A percentile compares a stretch with the other conserved stretches of the same genome.
Evolutionary conservation across 2,797 vertebrate species (phyloP).

Genomic region (Scolopax bukidnonensis): DNA sequence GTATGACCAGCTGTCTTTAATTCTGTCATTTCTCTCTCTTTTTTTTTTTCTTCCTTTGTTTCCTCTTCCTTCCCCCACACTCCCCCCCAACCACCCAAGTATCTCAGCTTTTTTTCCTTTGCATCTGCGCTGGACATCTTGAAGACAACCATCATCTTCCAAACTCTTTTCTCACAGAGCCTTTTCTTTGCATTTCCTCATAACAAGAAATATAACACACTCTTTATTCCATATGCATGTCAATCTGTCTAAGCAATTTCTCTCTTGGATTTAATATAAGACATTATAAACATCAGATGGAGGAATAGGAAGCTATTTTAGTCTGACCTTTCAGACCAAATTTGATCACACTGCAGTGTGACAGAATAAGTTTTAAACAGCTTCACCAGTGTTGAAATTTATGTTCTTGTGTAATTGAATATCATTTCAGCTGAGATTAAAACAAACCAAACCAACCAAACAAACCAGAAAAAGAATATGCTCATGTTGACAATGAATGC

Average conservation of each 20-base stretch:
- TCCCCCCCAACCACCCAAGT: background rate
- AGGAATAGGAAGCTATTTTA: background rate
- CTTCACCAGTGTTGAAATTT: background rate
- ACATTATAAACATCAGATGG: background rate
- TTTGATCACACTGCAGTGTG: background rate
- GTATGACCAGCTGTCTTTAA: background rate
- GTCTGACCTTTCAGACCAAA: slow-evolving; percentile 8
- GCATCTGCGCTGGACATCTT: background rate
- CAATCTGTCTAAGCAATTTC: background rate
- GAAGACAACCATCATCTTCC: background rate
- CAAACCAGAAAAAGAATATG: background rate
- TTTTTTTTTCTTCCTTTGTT: background rate
- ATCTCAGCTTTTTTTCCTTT: background rate
- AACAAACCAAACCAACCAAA: background rate
- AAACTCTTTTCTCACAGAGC: background rate
- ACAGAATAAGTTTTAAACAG: slow-evolving; percentile 14
- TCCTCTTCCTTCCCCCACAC: no score
- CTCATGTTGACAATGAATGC: background rate
- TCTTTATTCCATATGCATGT: background rate
- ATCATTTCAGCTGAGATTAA: background rate
- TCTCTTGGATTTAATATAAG: background rate
- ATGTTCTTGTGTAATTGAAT: background rate
- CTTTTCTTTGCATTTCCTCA: background rate
- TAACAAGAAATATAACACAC: background rate
- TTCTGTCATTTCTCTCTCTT: background rate